Percentiles rank a stretch among this genome's conserved stretches.
Conservation (phyloP, 2,888 invertebrate species). For the Furcula furcula region DNA sequence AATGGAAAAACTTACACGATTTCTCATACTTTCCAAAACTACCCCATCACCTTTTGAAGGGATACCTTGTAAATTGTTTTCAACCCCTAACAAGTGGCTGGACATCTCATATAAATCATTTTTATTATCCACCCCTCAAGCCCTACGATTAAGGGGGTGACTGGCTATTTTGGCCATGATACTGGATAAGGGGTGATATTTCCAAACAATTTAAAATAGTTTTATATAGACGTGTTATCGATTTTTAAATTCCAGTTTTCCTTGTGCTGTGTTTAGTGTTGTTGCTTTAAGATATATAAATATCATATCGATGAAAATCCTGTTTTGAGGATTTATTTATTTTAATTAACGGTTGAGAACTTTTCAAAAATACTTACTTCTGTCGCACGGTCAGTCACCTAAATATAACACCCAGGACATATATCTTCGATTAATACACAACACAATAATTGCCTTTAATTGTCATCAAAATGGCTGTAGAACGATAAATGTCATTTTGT, state of each 20-base stretch:
- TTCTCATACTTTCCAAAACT: conserved; percentile 31
- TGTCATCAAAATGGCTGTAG: neutral
- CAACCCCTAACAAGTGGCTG: conserved; percentile 68
- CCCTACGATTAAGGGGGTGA: conserved; percentile 53
- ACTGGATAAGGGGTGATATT: conserved; percentile 35
- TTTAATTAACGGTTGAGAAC: too few relatives aligned
- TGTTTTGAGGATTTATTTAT: too few relatives aligned
- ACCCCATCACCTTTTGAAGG: conserved; percentile 44
- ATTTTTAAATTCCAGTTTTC: conserved; percentile 63
- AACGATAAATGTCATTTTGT: conserved; percentile 2
- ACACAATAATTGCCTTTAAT: neutral
- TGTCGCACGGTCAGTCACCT: too few relatives aligned
- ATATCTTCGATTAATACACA: neutral
- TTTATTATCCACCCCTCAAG: conserved; percentile 60
- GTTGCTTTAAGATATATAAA: conserved; percentile 4
- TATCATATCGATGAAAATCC: too few relatives aligned
- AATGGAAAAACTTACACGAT: neutral
- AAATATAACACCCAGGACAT: too few relatives aligned
- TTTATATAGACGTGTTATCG: conserved; percentile 48
- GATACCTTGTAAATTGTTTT: conserved; percentile 72
- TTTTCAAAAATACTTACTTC: too few relatives aligned
- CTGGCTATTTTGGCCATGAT: conserved; percentile 52
- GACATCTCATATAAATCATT: conserved; percentile 78
- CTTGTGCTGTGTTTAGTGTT: conserved; percentile 44
- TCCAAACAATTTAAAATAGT: conserved; percentile 64